These are phyloP conservation scores for Amphiura filiformis DNA, from an alignment of 35 echinoderm and acorn worm genomes.

Conservation along the genomic window DNA sequence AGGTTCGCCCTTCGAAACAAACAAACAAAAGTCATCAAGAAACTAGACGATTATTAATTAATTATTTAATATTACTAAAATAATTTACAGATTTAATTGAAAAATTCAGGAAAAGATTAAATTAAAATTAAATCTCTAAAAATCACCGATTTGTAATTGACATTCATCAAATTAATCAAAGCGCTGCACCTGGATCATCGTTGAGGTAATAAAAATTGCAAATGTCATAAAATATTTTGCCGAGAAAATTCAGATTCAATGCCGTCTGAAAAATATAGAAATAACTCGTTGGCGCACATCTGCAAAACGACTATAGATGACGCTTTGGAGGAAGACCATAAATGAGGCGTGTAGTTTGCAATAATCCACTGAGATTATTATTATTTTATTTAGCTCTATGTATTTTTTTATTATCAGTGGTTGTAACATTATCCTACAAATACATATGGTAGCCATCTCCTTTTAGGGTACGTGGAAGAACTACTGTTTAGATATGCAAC, in stretches of 20 bases:
- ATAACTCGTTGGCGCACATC: not conserved
- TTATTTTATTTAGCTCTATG: not conserved
- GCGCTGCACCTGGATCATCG: not conserved
- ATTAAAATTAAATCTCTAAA: not conserved
- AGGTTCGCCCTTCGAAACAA: no score
- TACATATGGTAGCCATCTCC: not conserved
- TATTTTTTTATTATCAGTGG: not conserved
- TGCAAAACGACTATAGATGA: conserved; percentile 14
- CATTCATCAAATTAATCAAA: not conserved
- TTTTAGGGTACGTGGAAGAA: no score
- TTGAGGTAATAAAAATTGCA: not conserved
- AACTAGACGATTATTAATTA: no score
- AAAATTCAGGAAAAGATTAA: no score
- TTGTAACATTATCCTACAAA: not conserved
- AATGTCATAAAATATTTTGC: conserved; percentile 5
- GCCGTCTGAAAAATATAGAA: not conserved
- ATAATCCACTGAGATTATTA: not conserved
- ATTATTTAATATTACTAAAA: no score
- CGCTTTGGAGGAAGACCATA: not conserved
- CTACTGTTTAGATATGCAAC: no score
- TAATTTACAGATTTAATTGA: no score
- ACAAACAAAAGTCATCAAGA: no score
- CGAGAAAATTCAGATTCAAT: not conserved
- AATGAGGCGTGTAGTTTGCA: conserved; percentile 7
- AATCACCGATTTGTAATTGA: not conserved